Conservation (phyloP, 2,888 invertebrate genomes). For the Pardosa pseudoannulata region DNA sequence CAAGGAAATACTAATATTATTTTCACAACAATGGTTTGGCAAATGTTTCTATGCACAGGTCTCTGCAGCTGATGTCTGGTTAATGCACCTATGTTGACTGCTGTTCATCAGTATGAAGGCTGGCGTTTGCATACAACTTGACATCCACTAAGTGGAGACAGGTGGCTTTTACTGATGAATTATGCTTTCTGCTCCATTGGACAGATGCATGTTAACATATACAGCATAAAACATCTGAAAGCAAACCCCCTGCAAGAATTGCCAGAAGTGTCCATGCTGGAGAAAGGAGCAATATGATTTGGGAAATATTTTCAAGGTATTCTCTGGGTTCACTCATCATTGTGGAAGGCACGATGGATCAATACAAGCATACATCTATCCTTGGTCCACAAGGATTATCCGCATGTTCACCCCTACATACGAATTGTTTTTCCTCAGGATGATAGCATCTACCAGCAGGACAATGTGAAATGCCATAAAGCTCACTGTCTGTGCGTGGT, state of each 20-base stretch:
- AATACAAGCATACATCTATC: slow-evolving; percentile 9
- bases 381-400: not conserved
- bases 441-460: slow-evolving; percentile 7
- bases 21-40: too few relatives aligned
- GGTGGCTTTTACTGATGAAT: too few relatives aligned
- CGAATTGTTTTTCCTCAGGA: slow-evolving; percentile 21
- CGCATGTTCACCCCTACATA: not conserved
- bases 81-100: not conserved
- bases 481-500: not conserved
- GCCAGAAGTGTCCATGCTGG: slow-evolving; percentile 3
- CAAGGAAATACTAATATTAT: too few relatives aligned
- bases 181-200: too few relatives aligned
- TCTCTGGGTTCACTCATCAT: not conserved
- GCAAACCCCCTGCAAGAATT: not conserved
- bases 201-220: too few relatives aligned
- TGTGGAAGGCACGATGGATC: slow-evolving; percentile 13
- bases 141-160: too few relatives aligned
- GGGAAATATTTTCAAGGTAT: not conserved
- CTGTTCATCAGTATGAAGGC: not conserved
- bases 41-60: too few relatives aligned
- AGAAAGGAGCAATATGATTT: not conserved
- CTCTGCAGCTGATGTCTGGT: not conserved
- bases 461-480: slow-evolving; percentile 13
- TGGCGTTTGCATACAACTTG: too few relatives aligned
- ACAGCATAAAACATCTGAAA: too few relatives aligned